These are phyloP conservation scores for Amiota minor DNA, from an alignment of 2,888 invertebrate genomes.

Conservation along the genomic window DNA sequence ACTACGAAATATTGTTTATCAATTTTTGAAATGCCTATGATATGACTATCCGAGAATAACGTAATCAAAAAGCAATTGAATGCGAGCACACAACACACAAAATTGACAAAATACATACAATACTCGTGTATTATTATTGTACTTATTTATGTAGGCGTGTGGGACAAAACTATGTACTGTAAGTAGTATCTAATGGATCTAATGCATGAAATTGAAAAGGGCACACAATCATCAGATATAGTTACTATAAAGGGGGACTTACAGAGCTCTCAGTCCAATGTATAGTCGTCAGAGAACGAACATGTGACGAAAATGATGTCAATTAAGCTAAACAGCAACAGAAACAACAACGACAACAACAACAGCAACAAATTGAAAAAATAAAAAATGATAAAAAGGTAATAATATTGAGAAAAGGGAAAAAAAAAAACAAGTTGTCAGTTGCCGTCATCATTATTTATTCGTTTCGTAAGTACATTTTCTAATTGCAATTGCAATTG, in stretches of 20 bases:
- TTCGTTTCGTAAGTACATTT: slow-evolving; percentile 9
- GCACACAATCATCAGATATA: not conserved
- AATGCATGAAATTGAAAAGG: not conserved
- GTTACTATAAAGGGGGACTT: not conserved
- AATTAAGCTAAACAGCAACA: slow-evolving; percentile 59
- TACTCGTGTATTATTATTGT: too few relatives aligned
- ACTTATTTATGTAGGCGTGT: not conserved
- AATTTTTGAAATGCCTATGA: too few relatives aligned
- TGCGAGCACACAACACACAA: not conserved
- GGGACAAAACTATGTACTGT: not conserved
- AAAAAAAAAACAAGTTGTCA: not conserved
- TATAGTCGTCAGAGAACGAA: not conserved
- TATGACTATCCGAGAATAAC: too few relatives aligned
- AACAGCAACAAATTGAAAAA: slow-evolving; percentile 48
- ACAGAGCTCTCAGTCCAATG: not conserved
- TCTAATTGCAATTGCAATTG: slow-evolving; percentile 24
- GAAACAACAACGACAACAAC: slow-evolving; percentile 58
- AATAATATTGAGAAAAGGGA: not conserved
- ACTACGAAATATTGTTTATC: too few relatives aligned
- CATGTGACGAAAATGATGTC: slow-evolving; percentile 48
- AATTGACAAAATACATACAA: not conserved
- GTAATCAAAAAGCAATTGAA: too few relatives aligned
- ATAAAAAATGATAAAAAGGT: slow-evolving; percentile 37
- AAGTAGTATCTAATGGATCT: not conserved
- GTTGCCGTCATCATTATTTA: not conserved